Conservation (phyloP, 2,888 invertebrate genomes). For the Tineola bisselliella region DNA sequence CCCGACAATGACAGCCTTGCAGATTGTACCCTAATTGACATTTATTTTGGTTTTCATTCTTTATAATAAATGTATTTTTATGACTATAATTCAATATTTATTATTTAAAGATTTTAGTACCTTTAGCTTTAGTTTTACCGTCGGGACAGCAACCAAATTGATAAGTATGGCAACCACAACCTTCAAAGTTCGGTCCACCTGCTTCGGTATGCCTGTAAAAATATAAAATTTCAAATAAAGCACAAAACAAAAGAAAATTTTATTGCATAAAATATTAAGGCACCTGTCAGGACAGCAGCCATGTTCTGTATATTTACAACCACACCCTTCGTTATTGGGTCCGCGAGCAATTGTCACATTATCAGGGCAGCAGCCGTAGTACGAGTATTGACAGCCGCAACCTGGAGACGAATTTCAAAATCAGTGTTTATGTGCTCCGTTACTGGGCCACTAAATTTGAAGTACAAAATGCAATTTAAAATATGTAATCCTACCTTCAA, state of each 20-base stretch:
- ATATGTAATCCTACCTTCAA: conserved; percentile 61
- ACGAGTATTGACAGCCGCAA: conserved; percentile 81
- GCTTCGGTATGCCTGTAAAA: conserved; percentile 72
- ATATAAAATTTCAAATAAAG: background rate
- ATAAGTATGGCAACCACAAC: conserved; percentile 85
- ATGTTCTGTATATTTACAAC: conserved; percentile 75
- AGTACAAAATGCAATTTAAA: background rate
- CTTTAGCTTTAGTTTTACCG: conserved; percentile 79
- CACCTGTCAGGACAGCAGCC: conserved; percentile 89
- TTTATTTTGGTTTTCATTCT: too few relatives aligned
- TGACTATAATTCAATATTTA: too few relatives aligned
- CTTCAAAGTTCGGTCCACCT: conserved; percentile 78
- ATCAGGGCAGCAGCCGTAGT: conserved; percentile 89
- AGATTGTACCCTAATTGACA: conserved; percentile 24
- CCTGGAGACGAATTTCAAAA: conserved; percentile 42
- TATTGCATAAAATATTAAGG: background rate
- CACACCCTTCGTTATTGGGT: conserved; percentile 80
- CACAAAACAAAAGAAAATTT: background rate
- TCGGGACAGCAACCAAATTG: conserved; percentile 93
- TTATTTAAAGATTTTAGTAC: conserved; percentile 47
- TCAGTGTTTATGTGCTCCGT: background rate
- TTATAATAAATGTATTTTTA: too few relatives aligned
- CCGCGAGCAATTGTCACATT: conserved; percentile 82
- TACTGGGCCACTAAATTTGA: too few relatives aligned
- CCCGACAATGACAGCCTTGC: conserved; percentile 80